phyloP scores from a whole-genome alignment of 2,113 vertebrate species.

The Oryctolagus cuniculus region DNA sequence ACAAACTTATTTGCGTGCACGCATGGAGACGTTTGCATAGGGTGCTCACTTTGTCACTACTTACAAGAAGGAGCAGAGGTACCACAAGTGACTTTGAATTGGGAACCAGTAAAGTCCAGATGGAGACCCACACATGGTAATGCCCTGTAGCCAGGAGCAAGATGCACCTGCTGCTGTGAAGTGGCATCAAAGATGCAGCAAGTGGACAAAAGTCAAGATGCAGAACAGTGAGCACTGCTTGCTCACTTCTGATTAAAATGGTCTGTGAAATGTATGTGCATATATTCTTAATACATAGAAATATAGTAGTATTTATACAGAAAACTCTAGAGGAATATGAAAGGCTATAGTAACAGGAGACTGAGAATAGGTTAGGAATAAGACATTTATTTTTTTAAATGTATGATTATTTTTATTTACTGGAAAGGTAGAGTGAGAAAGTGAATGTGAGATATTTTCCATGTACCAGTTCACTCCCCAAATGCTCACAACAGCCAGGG shows the following conservation, averaged over 20 bases:
- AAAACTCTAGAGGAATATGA: neutral
- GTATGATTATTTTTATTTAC: too few species aligned
- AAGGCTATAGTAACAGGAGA: neutral
- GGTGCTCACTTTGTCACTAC: neutral
- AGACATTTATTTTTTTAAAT: neutral
- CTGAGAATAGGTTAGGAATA: neutral
- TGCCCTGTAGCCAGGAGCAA: neutral
- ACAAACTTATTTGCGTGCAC: neutral
- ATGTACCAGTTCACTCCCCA: too few species aligned
- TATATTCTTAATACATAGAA: neutral
- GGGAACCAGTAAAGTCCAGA: conserved; percentile 12
- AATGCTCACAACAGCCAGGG: too few species aligned
- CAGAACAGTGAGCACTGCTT: neutral
- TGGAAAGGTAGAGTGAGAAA: too few species aligned
- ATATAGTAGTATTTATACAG: neutral
- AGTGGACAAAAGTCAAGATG: neutral
- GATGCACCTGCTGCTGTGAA: neutral
- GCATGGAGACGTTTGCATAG: neutral
- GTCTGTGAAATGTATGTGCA: neutral
- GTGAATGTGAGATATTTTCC: too few species aligned
- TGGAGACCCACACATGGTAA: neutral
- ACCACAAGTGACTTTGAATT: neutral
- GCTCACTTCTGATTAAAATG: conserved; percentile 29
- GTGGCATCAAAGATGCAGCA: neutral
- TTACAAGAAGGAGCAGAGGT: neutral